Base-by-base conservation (phyloP, 1,140 invertebrate genomes). In the Drosophila sechellia region DNA sequence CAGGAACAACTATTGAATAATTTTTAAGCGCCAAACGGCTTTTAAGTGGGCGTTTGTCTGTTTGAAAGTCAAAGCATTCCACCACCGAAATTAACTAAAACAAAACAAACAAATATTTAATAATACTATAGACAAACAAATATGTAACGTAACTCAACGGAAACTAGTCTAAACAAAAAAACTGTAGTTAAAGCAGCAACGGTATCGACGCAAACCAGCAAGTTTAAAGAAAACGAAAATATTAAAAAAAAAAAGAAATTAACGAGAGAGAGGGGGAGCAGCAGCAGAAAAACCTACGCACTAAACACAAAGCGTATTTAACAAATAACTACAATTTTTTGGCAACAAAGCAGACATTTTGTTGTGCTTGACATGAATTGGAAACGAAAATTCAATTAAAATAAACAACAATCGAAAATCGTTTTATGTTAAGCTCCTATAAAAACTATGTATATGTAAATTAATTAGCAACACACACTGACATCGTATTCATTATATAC, bases 141-240 rank as follows among this genome's bases (percentile, higher is more conserved):
- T 58, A 68, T 79, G 79, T 89, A 87, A 87, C 70, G 79, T 79
- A 87, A 87, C 83, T 87, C 79, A 87, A 87, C 84, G 77, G 71
- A 87, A 87, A 87, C 83, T 87, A 87, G 83, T 87, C 83, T 89
- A 89, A 87, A 77, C 43, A 42, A 66, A 43, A 78, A 73, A 53
- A 59, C 45, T 73, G 71, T 83, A 60, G 65, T 64, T 61, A 77
- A 81, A 58, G 43, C 73, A 68, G 79, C 70, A 71, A 66, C 71
- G 66, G 66, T 65, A 79, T 58, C 53, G 43, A 79, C 53, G 56
- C 72, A 74, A 75, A 56, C 48, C 53, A 58, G 63, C 63, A 49
- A 68, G 63, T 71, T 69, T 48, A 31, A 76, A 61, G 54, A 15
- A 40, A 57, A 58, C 54, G 39, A 45, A 35, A 37, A 63, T 20